Evolutionary conservation across 1,140 invertebrate genomes (phyloP), one percentile per base, ranked within the genome.

Genomic region (Solenopsis fugax): DNA sequence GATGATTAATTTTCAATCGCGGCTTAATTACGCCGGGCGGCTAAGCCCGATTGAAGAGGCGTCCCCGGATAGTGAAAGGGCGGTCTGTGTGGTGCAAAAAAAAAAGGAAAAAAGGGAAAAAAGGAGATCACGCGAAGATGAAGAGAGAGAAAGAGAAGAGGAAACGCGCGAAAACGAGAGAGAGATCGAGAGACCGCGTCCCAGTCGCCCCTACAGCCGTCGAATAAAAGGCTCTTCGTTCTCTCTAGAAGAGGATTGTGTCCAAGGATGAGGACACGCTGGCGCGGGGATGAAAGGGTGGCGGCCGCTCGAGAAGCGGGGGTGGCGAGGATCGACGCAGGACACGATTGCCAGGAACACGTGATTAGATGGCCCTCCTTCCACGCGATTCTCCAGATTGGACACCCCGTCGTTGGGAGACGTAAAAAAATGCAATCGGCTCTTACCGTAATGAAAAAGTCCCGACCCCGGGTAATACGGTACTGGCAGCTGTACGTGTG

Each of bases 391-490:
- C 88, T 86, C 80, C 87, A 88, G 90, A 91, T 91, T 91, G 90
- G 90, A 91, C 85, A 86, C 76, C 85, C 88, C 65, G n/a, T 52
- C 89, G 89, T 90, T 90, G 85, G 88, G 91, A 93, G 92, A 94
- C 92, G 93, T 94, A 95, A 95, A 95, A 92, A 95, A 95, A 95
- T 94, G 94, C 95, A 95, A 95, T 95, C 95, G 94, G 94, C 94
- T 95, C 93, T 95, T 95, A 95, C 93, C 92, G 94, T 95, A 95
- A 95, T 95, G 94, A 95, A 95, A 94, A 91, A 91, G 88, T 89
- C 91, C 92, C 91, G 90, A 87, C 89, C 82, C 92, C 88, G 91
- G 91, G 91, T 93, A 93, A 93, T 93, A 92, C 92, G 89, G 85
- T 88, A 87, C 62, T 16, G 16, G 29, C 16, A 34, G 21, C n/a